Percentiles rank a stretch among this genome's conserved stretches.
Evolutionary conservation across 2,113 vertebrate genomes (phyloP).

Genomic region (Protobothrops mucrosquamatus): DNA sequence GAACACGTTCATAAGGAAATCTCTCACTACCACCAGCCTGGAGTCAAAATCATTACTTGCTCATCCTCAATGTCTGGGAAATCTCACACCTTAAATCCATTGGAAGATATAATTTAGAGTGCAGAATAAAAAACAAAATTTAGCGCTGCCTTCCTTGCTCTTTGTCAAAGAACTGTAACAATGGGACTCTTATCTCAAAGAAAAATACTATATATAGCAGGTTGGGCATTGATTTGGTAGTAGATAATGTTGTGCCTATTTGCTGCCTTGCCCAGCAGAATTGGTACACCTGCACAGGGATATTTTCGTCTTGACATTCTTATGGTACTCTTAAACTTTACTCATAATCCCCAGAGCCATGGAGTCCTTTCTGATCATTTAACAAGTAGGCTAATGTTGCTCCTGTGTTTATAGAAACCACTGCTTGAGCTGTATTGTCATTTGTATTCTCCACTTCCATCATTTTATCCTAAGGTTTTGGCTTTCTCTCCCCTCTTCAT

Average conservation of each 20-base stretch:
- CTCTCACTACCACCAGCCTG: background rate
- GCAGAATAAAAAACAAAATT: background rate
- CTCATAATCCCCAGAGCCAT: background rate
- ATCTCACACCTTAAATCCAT: background rate
- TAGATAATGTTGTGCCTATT: background rate
- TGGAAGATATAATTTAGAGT: background rate
- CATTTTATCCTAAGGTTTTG: background rate
- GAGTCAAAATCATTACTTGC: background rate
- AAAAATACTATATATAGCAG: background rate
- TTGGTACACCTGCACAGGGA: background rate
- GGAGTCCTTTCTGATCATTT: background rate
- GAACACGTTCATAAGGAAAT: background rate
- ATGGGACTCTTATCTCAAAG: background rate
- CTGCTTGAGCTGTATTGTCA: background rate
- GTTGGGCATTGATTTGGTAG: background rate
- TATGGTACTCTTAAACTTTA: background rate
- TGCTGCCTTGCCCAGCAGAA: background rate
- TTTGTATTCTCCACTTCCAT: background rate
- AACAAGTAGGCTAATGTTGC: background rate
- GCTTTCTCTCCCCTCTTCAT: background rate
- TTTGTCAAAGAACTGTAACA: background rate
- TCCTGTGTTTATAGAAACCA: background rate
- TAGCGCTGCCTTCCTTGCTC: background rate
- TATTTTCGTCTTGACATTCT: background rate
- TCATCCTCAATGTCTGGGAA: background rate